Evolutionary conservation across 2,797 vertebrate species (phyloP).

Genomic region (Remorina albescens): DNA sequence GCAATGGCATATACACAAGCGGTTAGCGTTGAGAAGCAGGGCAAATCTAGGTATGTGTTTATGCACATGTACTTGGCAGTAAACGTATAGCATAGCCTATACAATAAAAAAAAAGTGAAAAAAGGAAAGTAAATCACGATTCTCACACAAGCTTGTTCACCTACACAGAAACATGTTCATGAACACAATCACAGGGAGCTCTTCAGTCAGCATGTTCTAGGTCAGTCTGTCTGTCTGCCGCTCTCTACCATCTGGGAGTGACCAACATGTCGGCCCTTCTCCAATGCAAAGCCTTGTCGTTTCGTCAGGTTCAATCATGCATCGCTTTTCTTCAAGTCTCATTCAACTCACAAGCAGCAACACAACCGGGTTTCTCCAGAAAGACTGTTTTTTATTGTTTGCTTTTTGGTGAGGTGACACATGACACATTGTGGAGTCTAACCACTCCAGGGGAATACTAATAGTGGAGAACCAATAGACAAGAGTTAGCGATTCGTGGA

Average conservation of each 20-base stretch:
- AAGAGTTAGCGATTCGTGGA: constrained; percentile 49
- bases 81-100: not conserved
- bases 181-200: constrained; percentile 27
- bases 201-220: constrained; percentile 32
- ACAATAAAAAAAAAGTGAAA: not conserved
- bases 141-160: not conserved
- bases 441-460: constrained; percentile 71
- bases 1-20: not conserved
- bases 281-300: constrained; percentile 29
- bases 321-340: constrained; percentile 23
- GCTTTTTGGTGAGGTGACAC: constrained; percentile 70
- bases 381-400: constrained; percentile 66
- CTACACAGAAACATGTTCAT: constrained; percentile 8
- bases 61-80: not conserved
- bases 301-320: constrained; percentile 35
- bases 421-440: constrained; percentile 60
- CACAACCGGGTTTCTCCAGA: constrained; percentile 43
- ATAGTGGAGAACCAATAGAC: constrained; percentile 47
- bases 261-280: constrained; percentile 46
- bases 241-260: constrained; percentile 37
- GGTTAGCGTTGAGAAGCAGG: not conserved
- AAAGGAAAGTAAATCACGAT: too few species aligned
- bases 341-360: constrained; percentile 28
- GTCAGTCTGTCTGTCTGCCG: constrained; percentile 31
- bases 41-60: not conserved